A percentile compares a stretch with the other conserved stretches of the same genome.
Conservation (phyloP, 1,140 invertebrate genomes). For the Trypoxylus dichotomus region DNA sequence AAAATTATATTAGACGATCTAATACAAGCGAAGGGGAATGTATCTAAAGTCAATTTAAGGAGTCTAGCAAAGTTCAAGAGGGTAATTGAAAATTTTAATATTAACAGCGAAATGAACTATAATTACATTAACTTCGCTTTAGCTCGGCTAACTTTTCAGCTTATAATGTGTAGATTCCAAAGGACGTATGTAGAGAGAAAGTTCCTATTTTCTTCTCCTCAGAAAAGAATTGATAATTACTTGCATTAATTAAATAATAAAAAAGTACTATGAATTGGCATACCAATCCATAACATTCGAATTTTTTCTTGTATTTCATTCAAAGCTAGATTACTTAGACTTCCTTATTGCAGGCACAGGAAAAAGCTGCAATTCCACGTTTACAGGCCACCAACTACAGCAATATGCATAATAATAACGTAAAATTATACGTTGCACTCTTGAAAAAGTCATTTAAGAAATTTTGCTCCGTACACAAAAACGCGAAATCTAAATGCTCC, state of each 20-base stretch:
- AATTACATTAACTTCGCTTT: slow-evolving; percentile 26
- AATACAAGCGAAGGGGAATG: slow-evolving; percentile 33
- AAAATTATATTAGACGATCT: slow-evolving; percentile 33
- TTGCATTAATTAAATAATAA: too few species aligned
- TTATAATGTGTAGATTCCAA: slow-evolving; percentile 27
- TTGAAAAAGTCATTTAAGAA: neutral
- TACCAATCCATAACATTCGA: too few species aligned
- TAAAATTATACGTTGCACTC: neutral
- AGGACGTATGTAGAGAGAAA: too few species aligned
- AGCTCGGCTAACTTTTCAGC: slow-evolving; percentile 32
- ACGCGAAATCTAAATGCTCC: too few species aligned
- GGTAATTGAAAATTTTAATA: slow-evolving; percentile 43
- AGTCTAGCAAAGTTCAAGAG: slow-evolving; percentile 32
- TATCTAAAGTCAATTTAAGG: slow-evolving; percentile 23
- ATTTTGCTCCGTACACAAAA: neutral
- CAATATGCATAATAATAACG: neutral
- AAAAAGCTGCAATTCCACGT: too few species aligned
- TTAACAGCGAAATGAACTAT: slow-evolving; percentile 38
- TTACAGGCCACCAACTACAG: neutral
- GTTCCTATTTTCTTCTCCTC: too few species aligned
- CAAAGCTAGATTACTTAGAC: too few species aligned
- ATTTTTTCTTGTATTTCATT: too few species aligned
- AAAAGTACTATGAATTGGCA: too few species aligned
- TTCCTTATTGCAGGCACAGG: too few species aligned
- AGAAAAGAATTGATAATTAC: too few species aligned